Evolutionary conservation across 1,140 invertebrate species (phyloP).

Genomic region (Ylistrum balloti): DNA sequence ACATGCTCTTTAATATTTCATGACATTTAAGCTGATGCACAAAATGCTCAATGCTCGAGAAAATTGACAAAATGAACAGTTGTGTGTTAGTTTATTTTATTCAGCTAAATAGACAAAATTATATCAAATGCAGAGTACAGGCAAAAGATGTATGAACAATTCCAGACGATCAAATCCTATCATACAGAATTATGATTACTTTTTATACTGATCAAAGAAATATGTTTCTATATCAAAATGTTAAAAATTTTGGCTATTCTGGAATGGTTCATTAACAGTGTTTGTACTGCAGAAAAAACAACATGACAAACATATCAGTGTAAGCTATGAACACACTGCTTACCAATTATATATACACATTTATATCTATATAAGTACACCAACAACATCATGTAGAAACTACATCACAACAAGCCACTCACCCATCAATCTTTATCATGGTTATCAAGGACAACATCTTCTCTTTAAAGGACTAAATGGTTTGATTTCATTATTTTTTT

Average conservation of each 20-base stretch:
- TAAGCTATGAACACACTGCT: background rate
- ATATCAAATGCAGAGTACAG: background rate
- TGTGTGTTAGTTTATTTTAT: background rate
- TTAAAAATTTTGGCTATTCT: background rate
- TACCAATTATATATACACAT: background rate
- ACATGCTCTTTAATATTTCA: too few species aligned
- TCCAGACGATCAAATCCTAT: slow-evolving; percentile 4
- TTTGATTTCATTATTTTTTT: too few species aligned
- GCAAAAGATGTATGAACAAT: background rate
- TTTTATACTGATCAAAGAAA: too few species aligned
- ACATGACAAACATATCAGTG: background rate
- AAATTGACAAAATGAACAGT: slow-evolving; percentile 8
- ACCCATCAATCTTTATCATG: too few species aligned
- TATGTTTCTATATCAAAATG: too few species aligned
- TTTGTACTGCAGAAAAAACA: background rate
- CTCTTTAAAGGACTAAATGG: too few species aligned
- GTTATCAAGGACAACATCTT: too few species aligned
- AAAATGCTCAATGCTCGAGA: background rate
- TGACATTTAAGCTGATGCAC: too few species aligned
- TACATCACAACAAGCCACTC: background rate
- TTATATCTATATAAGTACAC: background rate
- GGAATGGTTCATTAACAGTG: background rate
- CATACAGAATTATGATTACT: background rate
- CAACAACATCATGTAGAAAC: background rate
- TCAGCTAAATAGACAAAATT: background rate